Evolutionary conservation across 2,113 vertebrate species (phyloP).

Genomic region (Stegostoma tigrinum): DNA sequence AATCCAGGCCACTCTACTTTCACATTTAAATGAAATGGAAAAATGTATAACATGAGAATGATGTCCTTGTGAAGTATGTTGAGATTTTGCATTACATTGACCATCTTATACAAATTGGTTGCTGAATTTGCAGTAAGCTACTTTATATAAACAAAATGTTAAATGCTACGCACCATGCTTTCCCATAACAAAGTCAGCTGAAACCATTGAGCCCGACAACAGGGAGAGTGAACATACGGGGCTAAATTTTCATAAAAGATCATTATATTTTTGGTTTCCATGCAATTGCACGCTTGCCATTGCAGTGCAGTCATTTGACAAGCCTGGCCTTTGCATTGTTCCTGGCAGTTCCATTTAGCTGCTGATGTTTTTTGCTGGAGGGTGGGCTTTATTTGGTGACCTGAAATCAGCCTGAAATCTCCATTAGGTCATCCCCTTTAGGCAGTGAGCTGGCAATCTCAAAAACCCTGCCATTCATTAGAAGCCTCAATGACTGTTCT

Average conservation of each 20-base stretch:
- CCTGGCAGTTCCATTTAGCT: not conserved
- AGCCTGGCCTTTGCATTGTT: not conserved
- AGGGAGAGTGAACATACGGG: not conserved
- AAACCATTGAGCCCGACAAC: not conserved
- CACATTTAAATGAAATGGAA: not conserved
- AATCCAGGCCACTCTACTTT: not conserved
- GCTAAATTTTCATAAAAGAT: not conserved
- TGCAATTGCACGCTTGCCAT: not conserved
- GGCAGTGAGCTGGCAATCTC: conserved; percentile 16
- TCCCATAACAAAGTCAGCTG: not conserved
- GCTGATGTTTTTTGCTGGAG: not conserved
- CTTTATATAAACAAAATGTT: no score
- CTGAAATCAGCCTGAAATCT: not conserved
- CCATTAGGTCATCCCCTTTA: conserved; percentile 11
- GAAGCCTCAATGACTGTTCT: not conserved
- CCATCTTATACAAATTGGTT: not conserved
- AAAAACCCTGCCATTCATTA: conserved; percentile 9
- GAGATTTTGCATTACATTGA: not conserved
- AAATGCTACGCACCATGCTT: not conserved
- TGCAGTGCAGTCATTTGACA: not conserved
- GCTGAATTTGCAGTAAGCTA: not conserved
- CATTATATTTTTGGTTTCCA: not conserved
- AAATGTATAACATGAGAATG: not conserved
- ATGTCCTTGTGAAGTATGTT: not conserved
- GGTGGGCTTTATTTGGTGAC: not conserved